Conservation (phyloP, 2,888 invertebrate species). For the Dermolepida albohirtum region DNA sequence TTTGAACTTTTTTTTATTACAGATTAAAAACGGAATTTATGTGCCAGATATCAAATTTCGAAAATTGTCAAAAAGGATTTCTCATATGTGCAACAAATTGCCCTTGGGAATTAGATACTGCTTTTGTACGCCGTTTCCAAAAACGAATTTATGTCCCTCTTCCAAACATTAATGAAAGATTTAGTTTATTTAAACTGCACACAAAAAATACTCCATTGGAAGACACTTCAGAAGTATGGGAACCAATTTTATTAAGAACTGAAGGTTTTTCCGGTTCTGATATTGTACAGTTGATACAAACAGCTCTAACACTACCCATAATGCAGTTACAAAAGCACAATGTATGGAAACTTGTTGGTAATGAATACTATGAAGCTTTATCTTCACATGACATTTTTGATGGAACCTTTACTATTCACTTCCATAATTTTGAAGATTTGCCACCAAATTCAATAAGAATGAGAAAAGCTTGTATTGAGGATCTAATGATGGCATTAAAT, state of each 20-base stretch:
- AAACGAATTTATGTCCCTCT: slow-evolving; percentile 69
- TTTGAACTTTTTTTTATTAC: slow-evolving; percentile 40
- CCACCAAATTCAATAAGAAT: slow-evolving; percentile 55
- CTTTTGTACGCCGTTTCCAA: slow-evolving; percentile 70
- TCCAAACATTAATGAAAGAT: slow-evolving; percentile 60
- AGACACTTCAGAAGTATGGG: slow-evolving; percentile 59
- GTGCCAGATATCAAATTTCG: slow-evolving; percentile 66
- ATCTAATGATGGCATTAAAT: slow-evolving; percentile 57
- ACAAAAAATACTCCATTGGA: slow-evolving; percentile 53
- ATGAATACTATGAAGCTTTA: slow-evolving; percentile 55
- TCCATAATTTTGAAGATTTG: slow-evolving; percentile 51
- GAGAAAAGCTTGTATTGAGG: slow-evolving; percentile 51
- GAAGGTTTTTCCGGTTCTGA: slow-evolving; percentile 70
- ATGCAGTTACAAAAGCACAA: slow-evolving; percentile 64
- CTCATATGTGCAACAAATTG: slow-evolving; percentile 72
- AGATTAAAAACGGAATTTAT: slow-evolving; percentile 71
- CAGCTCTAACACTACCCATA: slow-evolving; percentile 66
- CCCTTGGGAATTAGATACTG: slow-evolving; percentile 73
- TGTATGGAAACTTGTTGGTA: slow-evolving; percentile 59
- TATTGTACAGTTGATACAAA: slow-evolving; percentile 65
- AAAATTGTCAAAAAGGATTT: slow-evolving; percentile 58
- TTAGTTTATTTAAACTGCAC: slow-evolving; percentile 56
- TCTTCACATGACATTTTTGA: slow-evolving; percentile 5
- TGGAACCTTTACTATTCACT: slow-evolving; percentile 44
- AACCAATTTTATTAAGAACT: slow-evolving; percentile 62